Evolutionary conservation across 1,140 invertebrate species (phyloP), one percentile per base, ranked within the genome.

Genomic region (Zaprionus ornatus): DNA sequence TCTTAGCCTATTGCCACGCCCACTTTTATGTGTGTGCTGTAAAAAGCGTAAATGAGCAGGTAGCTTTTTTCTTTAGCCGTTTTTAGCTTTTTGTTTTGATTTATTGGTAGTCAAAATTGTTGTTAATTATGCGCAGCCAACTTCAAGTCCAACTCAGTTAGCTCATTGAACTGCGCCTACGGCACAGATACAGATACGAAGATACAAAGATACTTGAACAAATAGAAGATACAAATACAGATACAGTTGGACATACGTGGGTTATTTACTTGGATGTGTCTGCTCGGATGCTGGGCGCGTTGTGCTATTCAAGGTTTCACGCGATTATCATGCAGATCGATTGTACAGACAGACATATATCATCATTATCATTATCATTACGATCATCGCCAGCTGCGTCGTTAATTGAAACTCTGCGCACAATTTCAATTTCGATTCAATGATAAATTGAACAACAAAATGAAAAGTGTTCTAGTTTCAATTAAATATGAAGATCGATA

Each of bases 101-200:
- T 76, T 69, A 71, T 71, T 50, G 45, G 19, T 21, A 50, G 74
- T 40, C 64, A 50, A 81, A 79, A 82, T 86, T 86, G 67, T 73
- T 79, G 83, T 77, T 86, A 87, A 86, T 83, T 87, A 88, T 87
- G 80, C 73, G 79, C 71, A 82, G 82, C 82, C 72, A 69, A 73
- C 60, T 75, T 67, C 45, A 59, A 77, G 65, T 71, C 63, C 37
- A 66, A 75, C 79, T 65, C 40, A 45, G 59, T 59, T 63, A 64
- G 83, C 83, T 87, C 83, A 87, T 77, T 87, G 83, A 87, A 87
- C 84, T 86, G 77, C 69, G 80, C 77, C 84, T 87, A 87, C 66
- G 60, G 80, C 77, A 69, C 40, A 62, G 60, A 7, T 59, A 55
- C 6, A 27, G 29, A 32, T 29, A n/a, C 40, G 15, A 7, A 42